Base-by-base conservation (phyloP, 2,113 vertebrate genomes). In the Nerophis ophidion region DNA sequence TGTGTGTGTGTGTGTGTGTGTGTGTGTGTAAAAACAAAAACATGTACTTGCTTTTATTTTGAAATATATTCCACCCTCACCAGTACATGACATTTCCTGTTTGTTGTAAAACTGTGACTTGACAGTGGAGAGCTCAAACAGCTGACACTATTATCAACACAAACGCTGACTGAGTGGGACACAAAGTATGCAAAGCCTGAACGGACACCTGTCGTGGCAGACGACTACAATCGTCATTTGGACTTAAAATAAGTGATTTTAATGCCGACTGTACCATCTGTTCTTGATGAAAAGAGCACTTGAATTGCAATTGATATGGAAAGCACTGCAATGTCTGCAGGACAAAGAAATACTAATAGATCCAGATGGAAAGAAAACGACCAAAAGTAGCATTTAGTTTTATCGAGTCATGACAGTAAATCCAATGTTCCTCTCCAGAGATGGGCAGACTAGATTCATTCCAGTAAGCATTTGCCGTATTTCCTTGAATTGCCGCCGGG, bases 341-440 rank as follows among this genome's bases (percentile, higher is more conserved):
- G 14, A 74, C 56, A 64, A 60, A 48, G 61, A 48, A 55, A 71
- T 65, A 46, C 42, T 63, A 76, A 82, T 76, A 14, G 33, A 4
- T 58, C 74, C 68, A 79, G 68, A 77, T 79, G 70, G 60, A 55
- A 47, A 44, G 8, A 57, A 52, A 17, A 17, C 53, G 35, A 45
- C 35, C 51, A 60, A 56, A 14, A 49, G 50, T 60, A 63, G 15
- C n/a, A 35, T 55, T 64, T 8, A 45, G 48, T 57, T 64, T n/a
- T 68, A 36, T 45, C 66, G 15, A 33, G 16, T 35, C n/a, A 38
- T 55, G 56, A 52, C 7, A 8, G 52, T 16, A 44, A 65, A 62
- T 52, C 6, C 19, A 62, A 47, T 36, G 13, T 26, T 4, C 9
- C n/a, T 61, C 42, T 42, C 42, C 4, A 6, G 26, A 55, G 11